phyloP scores from a whole-genome alignment of 2,113 vertebrate species.

The Budorcas taxicolor region DNA sequence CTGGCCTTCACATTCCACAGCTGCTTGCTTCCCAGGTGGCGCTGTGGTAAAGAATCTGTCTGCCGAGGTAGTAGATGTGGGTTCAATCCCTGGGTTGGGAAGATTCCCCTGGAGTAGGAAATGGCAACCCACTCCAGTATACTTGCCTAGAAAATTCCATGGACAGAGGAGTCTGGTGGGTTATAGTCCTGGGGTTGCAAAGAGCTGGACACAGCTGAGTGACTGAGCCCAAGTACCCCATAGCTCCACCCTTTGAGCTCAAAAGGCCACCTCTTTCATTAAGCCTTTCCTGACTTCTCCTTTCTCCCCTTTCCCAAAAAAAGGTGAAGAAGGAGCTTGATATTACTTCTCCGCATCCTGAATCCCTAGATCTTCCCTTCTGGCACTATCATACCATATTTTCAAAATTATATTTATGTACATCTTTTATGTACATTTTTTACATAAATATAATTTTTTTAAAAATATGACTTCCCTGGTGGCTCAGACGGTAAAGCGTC shows the following conservation, averaged over 20 bases:
- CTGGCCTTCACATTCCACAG: not conserved
- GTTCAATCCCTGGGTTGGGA: not conserved
- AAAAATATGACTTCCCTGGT: too few relatives aligned
- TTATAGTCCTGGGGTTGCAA: not conserved
- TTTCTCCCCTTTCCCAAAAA: fast-evolving
- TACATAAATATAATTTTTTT: too few relatives aligned
- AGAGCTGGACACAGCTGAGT: not conserved
- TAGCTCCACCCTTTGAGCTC: not conserved
- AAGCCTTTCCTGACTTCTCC: not conserved
- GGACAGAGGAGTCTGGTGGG: not conserved
- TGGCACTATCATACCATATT: too few relatives aligned
- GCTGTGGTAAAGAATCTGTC: not conserved
- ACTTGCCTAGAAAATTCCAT: not conserved
- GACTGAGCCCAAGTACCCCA: not conserved
- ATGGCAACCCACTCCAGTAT: not conserved
- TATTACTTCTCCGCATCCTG: not conserved
- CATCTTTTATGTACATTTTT: not conserved
- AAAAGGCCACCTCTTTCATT: not conserved
- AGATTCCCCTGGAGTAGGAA: not conserved
- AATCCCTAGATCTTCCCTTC: not conserved
- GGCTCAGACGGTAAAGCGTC: too few relatives aligned
- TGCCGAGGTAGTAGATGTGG: not conserved
- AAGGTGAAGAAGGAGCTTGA: not conserved
- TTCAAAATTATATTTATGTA: not conserved
- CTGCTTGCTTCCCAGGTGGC: not conserved